Evolutionary conservation across 2,888 invertebrate genomes (phyloP), one percentile per base, ranked within the genome.

Genomic region (Lordiphosa fenestrarum): DNA sequence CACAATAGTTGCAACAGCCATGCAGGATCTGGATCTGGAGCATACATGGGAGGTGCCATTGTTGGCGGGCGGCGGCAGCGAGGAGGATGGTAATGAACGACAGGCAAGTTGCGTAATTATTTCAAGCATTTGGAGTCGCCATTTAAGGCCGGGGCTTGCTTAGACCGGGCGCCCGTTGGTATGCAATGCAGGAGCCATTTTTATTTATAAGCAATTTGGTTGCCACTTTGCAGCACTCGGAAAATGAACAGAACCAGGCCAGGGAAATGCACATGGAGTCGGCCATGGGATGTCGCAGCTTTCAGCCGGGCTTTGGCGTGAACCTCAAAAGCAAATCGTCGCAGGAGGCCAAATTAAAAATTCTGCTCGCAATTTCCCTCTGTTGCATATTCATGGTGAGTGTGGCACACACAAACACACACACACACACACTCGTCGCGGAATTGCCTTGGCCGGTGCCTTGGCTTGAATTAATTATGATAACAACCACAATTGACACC

Each of bases 361-460:
- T 94, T 61, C 85, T 93, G 61, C 90, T 91, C 12, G 94, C 94
- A 2, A 90, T 93, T 38, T 87, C 92, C 53, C 90, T 94, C 61
- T 94, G 94, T 86, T 91, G 92, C 50, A 88, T 94, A 69, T 94
- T 94, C 84, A 94, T 94, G 94, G 94, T 94, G 87, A 91, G 90
- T 84, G 53, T 25, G 38, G 21, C 12, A 13, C 23, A 19, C 13
- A 3, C 19, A 4, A 19, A 19, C 15, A 15, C 15, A 15, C 15
- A 57, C 21, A 35, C 12, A 13, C 7, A 38, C 9, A 38, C 44
- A 13, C 12, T 15, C 2, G 33, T 19, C 40, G 35, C 47, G 19
- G 9, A 59, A 38, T 21, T 15, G 39, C 13, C 30, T 23, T 42
- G 60, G 33, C 37, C n/a, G 23, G 38, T 19, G 38, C 41, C 51